phyloP scores from a whole-genome alignment of 1,140 invertebrate species.

The Alviniconcha marisindica region DNA sequence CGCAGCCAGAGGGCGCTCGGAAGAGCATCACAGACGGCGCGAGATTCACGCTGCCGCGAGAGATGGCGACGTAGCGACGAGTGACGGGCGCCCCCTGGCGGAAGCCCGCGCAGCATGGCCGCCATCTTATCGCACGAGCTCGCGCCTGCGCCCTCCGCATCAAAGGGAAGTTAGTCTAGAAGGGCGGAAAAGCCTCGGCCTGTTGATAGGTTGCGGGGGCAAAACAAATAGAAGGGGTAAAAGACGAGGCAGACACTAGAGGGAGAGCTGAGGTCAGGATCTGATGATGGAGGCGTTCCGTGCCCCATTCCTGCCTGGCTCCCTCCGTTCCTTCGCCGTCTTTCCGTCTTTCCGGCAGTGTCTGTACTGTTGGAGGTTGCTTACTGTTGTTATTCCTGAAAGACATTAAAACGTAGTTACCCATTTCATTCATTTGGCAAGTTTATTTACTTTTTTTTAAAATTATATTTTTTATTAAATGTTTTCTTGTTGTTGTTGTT shows the following conservation, averaged over 20 bases:
- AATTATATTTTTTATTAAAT: too few species aligned
- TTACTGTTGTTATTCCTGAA: too few species aligned
- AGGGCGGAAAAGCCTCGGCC: not conserved
- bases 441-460: too few species aligned
- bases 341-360: not conserved
- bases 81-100: slow-evolving; percentile 26
- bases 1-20: not conserved
- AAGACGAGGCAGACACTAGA: not conserved
- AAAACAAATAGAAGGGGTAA: not conserved
- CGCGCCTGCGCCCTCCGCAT: slow-evolving; percentile 21
- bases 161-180: not conserved
- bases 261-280: not conserved
- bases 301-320: not conserved
- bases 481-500: too few species aligned
- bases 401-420: too few species aligned
- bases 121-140: slow-evolving; percentile 22
- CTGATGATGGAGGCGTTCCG: not conserved
- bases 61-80: slow-evolving; percentile 25
- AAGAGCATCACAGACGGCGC: not conserved
- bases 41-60: not conserved
- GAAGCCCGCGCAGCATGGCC: not conserved
- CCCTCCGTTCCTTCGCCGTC: not conserved
- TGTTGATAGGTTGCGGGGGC: not conserved
- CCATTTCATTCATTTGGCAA: too few species aligned
- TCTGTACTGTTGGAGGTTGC: not conserved